Base-by-base conservation (phyloP, 2,797 vertebrate genomes). In the Aphelocoma californica region DNA sequence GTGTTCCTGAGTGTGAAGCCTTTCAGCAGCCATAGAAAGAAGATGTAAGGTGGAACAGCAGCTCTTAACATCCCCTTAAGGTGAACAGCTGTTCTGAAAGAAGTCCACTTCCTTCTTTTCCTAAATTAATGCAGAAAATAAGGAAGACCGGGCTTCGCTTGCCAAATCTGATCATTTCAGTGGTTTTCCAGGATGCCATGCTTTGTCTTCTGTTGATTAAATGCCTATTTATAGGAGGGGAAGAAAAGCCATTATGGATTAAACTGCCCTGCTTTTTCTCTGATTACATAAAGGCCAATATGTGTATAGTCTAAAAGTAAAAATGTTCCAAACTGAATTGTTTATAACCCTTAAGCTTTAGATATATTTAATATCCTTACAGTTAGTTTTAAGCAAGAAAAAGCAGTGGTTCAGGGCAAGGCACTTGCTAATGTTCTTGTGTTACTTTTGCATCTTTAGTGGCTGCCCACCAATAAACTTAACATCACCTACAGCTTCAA, bases 121-220 rank as follows among this genome's bases (percentile, higher is more conserved):
- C 65, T 71, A 18, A 86, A 81, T 58, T 40, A 81, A 38, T 42
- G 34, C n/a, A 51, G 44, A 50, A 89, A 42, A 51, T 57, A 88
- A 81, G 78, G 77, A 51, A 66, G 40, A 87, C 42, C 28, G 34
- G n/a, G 29, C 50, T 84, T 81, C 0, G 5, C 70, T 75, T 83
- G 54, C 53, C 74, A 88, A 83, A 81, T 77, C 64, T 82, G 74
- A 72, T 90, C 1, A 51, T 92, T 85, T 45, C 64, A 88, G 71
- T 71, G 87, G 11, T 86, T 93, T 88, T 92, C 28, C 81, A 78
- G 74, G 61, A 47, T 69, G 66, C 61, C 10, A 9, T 65, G 54
- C 84, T 89, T 94, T 86, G 82, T 86, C 85, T 92, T 89, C n/a
- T 70, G 60, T 64, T 92, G 72, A 74, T 94, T 91, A 91, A 93